phyloP scores from a whole-genome alignment of 2,113 vertebrate genomes.

The Cyprinodon tularosa region DNA sequence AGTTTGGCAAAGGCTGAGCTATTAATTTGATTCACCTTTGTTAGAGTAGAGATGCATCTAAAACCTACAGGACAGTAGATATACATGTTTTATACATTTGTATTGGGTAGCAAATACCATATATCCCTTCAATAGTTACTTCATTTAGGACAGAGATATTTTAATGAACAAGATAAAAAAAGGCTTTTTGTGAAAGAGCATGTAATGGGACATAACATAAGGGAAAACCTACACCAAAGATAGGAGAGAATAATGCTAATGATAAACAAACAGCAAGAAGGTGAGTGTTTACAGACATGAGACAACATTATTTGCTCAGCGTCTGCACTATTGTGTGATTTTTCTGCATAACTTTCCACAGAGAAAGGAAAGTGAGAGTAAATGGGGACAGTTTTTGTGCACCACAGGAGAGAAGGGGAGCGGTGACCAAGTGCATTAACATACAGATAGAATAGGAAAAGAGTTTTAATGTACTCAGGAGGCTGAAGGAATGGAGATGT shows the following conservation, averaged over 20 bases:
- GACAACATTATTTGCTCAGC: constrained; percentile 86
- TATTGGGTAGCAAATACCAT: not conserved
- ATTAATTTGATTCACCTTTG: too few species aligned
- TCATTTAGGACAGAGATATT: not conserved
- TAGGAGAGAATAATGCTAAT: constrained; percentile 68
- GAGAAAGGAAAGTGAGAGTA: constrained; percentile 89
- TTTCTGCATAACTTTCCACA: constrained; percentile 77
- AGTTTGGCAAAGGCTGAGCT: too few species aligned
- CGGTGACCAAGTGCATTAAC: constrained; percentile 87
- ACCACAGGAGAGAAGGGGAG: constrained; percentile 67
- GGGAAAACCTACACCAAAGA: constrained; percentile 61
- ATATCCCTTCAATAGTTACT: not conserved
- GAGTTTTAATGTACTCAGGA: constrained; percentile 93
- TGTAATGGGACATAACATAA: constrained; percentile 59
- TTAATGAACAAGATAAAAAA: constrained; percentile 29
- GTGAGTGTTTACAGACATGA: constrained; percentile 61
- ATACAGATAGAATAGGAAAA: constrained; percentile 99
- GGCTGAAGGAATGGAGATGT: constrained; percentile 74
- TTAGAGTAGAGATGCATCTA: too few species aligned
- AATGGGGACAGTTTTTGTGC: constrained; percentile 83
- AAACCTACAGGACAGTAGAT: too few species aligned
- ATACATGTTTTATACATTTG: not conserved
- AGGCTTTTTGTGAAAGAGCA: constrained; percentile 40
- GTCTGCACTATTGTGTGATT: constrained; percentile 50
- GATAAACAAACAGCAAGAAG: constrained; percentile 49